Evolutionary conservation across 2,888 invertebrate species (phyloP).

Genomic region (Plutella xylostella): DNA sequence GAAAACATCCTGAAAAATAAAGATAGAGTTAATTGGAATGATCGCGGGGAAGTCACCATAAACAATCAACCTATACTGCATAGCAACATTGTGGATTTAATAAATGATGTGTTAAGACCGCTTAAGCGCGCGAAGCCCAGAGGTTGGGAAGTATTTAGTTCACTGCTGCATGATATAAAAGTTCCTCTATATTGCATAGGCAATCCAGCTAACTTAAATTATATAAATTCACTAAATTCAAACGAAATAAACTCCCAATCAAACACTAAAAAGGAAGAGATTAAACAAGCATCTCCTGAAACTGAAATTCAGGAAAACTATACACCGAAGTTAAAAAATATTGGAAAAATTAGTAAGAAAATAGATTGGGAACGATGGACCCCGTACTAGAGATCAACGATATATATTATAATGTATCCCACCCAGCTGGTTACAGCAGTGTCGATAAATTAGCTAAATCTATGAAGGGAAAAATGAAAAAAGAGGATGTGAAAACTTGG

Average conservation of each 20-base stretch:
- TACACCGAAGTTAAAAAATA: not conserved
- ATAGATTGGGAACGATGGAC: slow-evolving; percentile 25
- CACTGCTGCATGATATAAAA: slow-evolving; percentile 18
- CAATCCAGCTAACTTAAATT: slow-evolving; percentile 18
- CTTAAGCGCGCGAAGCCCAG: slow-evolving; percentile 20
- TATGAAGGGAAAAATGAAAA: slow-evolving; percentile 20
- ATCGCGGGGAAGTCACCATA: slow-evolving; percentile 19
- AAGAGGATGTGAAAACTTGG: slow-evolving; percentile 17
- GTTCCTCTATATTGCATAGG: slow-evolving; percentile 21
- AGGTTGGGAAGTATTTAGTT: slow-evolving; percentile 23
- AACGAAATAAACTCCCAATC: not conserved
- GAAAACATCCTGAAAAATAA: slow-evolving; percentile 12
- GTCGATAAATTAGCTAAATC: slow-evolving; percentile 16
- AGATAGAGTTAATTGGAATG: slow-evolving; percentile 18
- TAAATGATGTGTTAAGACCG: slow-evolving; percentile 22
- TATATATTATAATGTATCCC: slow-evolving; percentile 20
- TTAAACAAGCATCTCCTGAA: not conserved
- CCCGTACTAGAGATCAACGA: slow-evolving; percentile 22
- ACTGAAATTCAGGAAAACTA: not conserved
- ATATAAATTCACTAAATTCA: slow-evolving; percentile 9
- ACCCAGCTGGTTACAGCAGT: slow-evolving; percentile 22
- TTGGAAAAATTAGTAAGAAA: slow-evolving; percentile 15
- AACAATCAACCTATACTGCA: slow-evolving; percentile 17
- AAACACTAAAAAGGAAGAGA: too few relatives aligned
- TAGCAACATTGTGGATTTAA: slow-evolving; percentile 24